Base-by-base conservation (phyloP, 2,888 invertebrate species). In the Acrobasis suavella region DNA sequence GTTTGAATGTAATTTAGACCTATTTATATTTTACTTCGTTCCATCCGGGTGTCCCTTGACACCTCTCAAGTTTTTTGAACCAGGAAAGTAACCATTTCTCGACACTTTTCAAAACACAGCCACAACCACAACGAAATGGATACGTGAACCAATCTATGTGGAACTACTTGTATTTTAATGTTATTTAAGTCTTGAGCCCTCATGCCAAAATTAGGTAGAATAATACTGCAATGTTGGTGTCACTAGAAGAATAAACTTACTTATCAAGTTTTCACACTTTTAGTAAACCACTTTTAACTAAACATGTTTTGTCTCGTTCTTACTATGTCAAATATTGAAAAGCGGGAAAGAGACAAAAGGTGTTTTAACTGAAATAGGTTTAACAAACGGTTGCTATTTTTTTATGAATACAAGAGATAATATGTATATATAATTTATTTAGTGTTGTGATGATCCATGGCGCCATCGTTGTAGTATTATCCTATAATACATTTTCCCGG, bases 121-220 rank as follows among this genome's bases (percentile, higher is more conserved):
- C 42, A 42, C 9, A 8, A 10, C 14, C 12, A 42, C 42, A 42
- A 42, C 42, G 42, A 42, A 32, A 32, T 32, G 42, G 7, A 42
- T 46, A 46, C n/a, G 46, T 46, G 5, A 32, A 14, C 46, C 46
- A 46, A n/a, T 14, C 1, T 46, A 46, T 46, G 14, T 46, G 14
- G n/a, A 46, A 46, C 46, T 12, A 14, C 46, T 46, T 52, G 37
- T 22, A 52, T 52, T 1, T 51, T 14, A n/a, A 38, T 54, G 37
- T 38, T 54, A 54, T 32, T 12, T 52, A n/a, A 37, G 54, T 38
- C 15, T 46, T 46, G 12, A 46, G 46, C 54, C 37, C 54, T 38
- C 37, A 37, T 54, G 54, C 54, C 54, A 54, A 54, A 54, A 54
- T 37, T 37, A 54, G 54, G n/a, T 46, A 46, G 46, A 46, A 1